Evolutionary conservation across 1,140 invertebrate species (phyloP).

Genomic region (Heliconius himera): DNA sequence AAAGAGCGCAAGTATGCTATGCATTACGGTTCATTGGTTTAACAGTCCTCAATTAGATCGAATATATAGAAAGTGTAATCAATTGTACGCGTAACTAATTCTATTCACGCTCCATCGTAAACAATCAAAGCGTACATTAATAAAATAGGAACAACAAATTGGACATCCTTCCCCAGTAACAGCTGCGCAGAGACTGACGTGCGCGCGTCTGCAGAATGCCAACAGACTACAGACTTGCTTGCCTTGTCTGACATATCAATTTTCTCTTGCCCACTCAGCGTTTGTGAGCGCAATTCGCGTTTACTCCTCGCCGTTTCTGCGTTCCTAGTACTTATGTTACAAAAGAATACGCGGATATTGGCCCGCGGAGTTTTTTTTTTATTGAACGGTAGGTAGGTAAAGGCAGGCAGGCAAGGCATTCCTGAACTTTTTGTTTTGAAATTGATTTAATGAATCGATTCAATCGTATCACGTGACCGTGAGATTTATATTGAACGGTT

Average conservation of each 20-base stretch:
- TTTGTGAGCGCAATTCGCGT: conserved; percentile 42
- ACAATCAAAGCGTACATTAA: conserved; percentile 6
- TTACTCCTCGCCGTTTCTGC: conserved; percentile 51
- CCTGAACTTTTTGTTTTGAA: conserved; percentile 8
- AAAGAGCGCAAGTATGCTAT: background rate
- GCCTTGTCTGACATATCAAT: conserved; percentile 72
- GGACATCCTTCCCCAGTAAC: conserved; percentile 34
- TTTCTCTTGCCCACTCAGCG: conserved; percentile 59
- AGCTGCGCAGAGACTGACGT: conserved; percentile 47
- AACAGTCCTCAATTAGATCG: conserved; percentile 3
- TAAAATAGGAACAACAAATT: conserved; percentile 20
- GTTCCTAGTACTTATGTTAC: conserved; percentile 75
- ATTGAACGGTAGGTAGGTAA: background rate
- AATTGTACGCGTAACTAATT: conserved; percentile 21
- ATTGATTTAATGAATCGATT: conserved; percentile 11
- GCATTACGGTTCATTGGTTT: background rate
- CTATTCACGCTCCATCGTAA: conserved; percentile 18
- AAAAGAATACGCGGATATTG: conserved; percentile 75
- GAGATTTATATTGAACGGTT: background rate
- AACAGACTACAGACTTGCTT: conserved; percentile 61
- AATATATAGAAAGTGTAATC: background rate
- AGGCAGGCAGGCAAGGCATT: background rate
- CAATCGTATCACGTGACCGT: conserved; percentile 14
- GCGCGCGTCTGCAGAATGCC: conserved; percentile 35
- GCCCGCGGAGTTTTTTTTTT: conserved; percentile 25